Evolutionary conservation across 2,797 vertebrate genomes (phyloP).

Genomic region (Lepilemur septentrionalis): DNA sequence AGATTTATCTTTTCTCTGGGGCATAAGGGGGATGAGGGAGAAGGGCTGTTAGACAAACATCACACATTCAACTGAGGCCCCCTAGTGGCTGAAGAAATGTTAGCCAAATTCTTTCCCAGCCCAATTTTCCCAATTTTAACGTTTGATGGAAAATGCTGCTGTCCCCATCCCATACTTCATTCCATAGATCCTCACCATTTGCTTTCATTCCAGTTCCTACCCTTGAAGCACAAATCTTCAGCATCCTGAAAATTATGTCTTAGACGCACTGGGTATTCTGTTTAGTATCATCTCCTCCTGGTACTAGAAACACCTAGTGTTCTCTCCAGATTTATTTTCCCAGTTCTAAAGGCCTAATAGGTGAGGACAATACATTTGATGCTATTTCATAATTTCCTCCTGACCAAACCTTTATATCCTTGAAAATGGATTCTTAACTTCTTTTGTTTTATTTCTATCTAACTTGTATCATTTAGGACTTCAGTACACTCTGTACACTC

Average conservation of each 20-base stretch:
- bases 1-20: constrained; percentile 34
- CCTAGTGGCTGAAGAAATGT: background rate
- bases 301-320: background rate
- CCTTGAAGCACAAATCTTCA: background rate
- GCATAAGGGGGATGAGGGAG: background rate
- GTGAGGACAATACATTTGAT: background rate
- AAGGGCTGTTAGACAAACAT: background rate
- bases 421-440: constrained; percentile 1
- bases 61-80: background rate
- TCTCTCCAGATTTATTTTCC: background rate
- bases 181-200: background rate
- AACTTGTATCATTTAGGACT: background rate
- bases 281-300: background rate
- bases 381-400: background rate
- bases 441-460: constrained; percentile 6
- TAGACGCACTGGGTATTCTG: background rate
- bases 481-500: background rate
- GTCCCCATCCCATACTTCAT: background rate
- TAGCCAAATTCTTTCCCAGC: background rate
- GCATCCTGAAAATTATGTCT: background rate
- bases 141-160: background rate
- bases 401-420: background rate
- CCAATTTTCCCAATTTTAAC: background rate
- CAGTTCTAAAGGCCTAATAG: background rate
- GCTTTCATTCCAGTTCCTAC: background rate